These are phyloP conservation scores for Hydrocynus forskahlii DNA, from an alignment of 2,797 vertebrate genomes.

Conservation along the genomic window DNA sequence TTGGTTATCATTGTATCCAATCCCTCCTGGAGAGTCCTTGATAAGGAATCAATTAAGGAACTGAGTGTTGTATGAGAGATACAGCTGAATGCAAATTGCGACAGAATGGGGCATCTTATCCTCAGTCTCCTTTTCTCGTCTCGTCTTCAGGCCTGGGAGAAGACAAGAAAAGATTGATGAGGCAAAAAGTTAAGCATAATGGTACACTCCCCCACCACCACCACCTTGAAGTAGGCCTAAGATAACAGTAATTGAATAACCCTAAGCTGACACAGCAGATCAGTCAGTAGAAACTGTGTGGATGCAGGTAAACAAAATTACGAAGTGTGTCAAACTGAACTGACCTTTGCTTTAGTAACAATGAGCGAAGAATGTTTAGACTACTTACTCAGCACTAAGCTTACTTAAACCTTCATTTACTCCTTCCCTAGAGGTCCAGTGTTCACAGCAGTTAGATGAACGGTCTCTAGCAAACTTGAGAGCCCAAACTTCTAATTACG, in stretches of 20 bases:
- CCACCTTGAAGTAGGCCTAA: not conserved
- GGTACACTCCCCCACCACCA: not conserved
- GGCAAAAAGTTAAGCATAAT: slow-evolving; percentile 27
- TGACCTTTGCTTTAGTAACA: not conserved
- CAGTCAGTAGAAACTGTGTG: not conserved
- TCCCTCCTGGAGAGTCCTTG: slow-evolving; percentile 63
- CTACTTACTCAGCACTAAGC: slow-evolving; percentile 29
- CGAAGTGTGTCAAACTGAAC: not conserved
- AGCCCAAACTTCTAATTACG: slow-evolving; percentile 28
- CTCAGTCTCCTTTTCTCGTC: slow-evolving; percentile 64
- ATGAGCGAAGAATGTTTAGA: not conserved
- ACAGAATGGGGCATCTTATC: slow-evolving; percentile 77
- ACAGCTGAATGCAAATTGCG: slow-evolving; percentile 68
- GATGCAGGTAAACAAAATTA: not conserved
- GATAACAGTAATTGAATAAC: slow-evolving; percentile 26
- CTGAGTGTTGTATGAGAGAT: slow-evolving; percentile 64
- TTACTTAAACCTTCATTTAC: slow-evolving; percentile 37
- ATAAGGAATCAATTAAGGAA: slow-evolving; percentile 68
- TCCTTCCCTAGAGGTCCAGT: not conserved
- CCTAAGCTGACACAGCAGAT: slow-evolving; percentile 11
- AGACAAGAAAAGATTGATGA: slow-evolving; percentile 60
- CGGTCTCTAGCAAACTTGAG: slow-evolving; percentile 23
- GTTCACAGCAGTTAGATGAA: slow-evolving; percentile 1
- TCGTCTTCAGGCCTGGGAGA: slow-evolving; percentile 64
- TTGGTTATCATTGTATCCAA: slow-evolving; percentile 80